phyloP scores from a whole-genome alignment of 2,797 vertebrate species.

The Myiotriccus ornatus region DNA sequence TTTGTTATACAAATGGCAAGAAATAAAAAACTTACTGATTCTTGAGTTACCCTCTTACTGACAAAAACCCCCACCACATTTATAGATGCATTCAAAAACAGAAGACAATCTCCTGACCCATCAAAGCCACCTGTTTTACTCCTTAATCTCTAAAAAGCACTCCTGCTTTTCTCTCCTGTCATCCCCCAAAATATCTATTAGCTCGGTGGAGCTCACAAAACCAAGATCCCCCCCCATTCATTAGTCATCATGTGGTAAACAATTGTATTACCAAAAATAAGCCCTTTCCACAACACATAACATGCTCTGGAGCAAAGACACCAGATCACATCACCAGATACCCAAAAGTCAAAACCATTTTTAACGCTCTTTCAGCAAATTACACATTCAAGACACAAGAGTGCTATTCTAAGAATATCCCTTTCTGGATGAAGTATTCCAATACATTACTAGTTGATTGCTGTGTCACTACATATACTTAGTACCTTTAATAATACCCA shows the following conservation, averaged over 20 bases:
- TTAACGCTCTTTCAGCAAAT: neutral
- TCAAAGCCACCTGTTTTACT: neutral
- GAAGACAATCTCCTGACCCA: neutral
- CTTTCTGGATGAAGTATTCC: neutral
- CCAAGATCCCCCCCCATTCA: neutral
- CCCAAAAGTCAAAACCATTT: neutral
- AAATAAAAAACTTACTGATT: neutral
- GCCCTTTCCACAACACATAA: neutral
- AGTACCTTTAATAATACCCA: neutral
- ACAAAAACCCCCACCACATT: neutral
- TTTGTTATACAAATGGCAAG: neutral
- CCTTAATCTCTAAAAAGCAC: neutral
- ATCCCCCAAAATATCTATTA: neutral
- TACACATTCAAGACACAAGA: neutral
- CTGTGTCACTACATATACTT: neutral
- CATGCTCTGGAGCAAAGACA: neutral
- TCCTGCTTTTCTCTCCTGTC: neutral
- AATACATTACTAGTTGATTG: neutral
- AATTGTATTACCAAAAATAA: neutral
- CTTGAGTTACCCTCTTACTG: neutral
- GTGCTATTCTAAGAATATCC: neutral
- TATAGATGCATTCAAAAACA: neutral
- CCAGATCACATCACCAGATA: neutral
- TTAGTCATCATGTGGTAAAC: neutral
- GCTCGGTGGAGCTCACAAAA: neutral